Evolutionary conservation across 2,888 invertebrate species (phyloP), one percentile per base, ranked within the genome.

Genomic region (Eurois occulta): DNA sequence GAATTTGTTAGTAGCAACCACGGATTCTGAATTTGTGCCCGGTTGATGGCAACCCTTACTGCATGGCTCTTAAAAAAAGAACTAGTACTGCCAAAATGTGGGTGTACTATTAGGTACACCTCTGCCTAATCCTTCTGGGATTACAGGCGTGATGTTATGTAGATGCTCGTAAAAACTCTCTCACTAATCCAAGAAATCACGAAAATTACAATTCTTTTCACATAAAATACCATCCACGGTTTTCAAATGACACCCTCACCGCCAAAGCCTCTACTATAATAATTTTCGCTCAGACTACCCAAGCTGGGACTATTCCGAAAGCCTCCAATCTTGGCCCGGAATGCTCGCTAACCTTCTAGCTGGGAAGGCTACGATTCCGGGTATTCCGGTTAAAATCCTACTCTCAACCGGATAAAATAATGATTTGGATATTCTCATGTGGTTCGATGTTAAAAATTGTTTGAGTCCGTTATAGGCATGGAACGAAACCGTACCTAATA

Each of bases 301-400:
- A 58, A 74, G 24, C 28, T 24, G 58, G 24, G 62, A 64, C 52
- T 81, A 78, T 60, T 64, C 55, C 28, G 13, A 77, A 77, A 81
- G 65, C 85, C 38, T 72, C 73, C 75, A 81, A 81, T 78, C 75
- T 78, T 82, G 55, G 68, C n/a, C 38, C 32, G 38, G 75, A 83
- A 85, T 74, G 76, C 75, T 68, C 35, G 28, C 65, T 52, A 75
- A 62, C 28, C 62, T 74, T 43, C 18, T 38, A 78, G 41, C 32
- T 21, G 38, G 52, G 60, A 41, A 69, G 28, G 46, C 60, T 65
- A 58, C 18, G 60, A 75, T 66, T 76, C 76, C 69, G 32, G 72
- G 24, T 70, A 82, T 75, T 77, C 13, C 55, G 32, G 32, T 38
- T 41, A 24, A 85, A 85, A 79, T 71, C 35, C 64, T 41, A n/a